Evolutionary conservation across 2,797 vertebrate genomes (phyloP), one percentile per base, ranked within the genome.

Genomic region (Taenioides sp.): DNA sequence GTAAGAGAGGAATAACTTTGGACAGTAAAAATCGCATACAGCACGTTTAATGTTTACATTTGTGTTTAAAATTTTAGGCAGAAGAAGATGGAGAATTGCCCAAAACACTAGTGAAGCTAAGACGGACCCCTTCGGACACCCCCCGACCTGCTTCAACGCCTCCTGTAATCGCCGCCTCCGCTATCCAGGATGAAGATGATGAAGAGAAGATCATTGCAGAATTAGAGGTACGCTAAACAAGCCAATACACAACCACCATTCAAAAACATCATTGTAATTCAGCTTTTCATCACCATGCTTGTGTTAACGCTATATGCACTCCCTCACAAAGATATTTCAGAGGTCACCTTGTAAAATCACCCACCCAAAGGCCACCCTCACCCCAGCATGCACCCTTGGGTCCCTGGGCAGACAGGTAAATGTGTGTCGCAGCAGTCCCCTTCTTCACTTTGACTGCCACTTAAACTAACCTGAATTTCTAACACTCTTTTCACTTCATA

Each of bases 191-290:
- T 0, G 92, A 93, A 9, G 95, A 98, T 0, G 95, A 97, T 0
- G 96, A 98, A 65, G 96, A 98, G 74, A 92, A 92, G 84, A 98
- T 98, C 78, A 94, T 97, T 0, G 96, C 96, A 0, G 97, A 99
- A 89, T 93, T 98, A 57, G 97, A 98, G 96, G 97, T 99, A 50
- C 4, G 96, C 97, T 98, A 43, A 14, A 6, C 18, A 0, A 3
- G 37, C 16, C 17, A 5, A 25, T 17, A 7, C 63, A 27, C 63
- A 23, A 25, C 11, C 22, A 37, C 37, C n/a, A 63, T 63, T 34
- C 31, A 22, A 17, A 47, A 22, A 34, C 7, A 43, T 16, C 61
- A 40, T 40, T 22, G 31, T 43, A 16, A 37, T 37, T 40, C 61
- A 37, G 40, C 34, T 43, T 31, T 64, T 64, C 2, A 2, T 23